phyloP scores from a whole-genome alignment of 2,888 invertebrate genomes.

The Hedychridium roseum region DNA sequence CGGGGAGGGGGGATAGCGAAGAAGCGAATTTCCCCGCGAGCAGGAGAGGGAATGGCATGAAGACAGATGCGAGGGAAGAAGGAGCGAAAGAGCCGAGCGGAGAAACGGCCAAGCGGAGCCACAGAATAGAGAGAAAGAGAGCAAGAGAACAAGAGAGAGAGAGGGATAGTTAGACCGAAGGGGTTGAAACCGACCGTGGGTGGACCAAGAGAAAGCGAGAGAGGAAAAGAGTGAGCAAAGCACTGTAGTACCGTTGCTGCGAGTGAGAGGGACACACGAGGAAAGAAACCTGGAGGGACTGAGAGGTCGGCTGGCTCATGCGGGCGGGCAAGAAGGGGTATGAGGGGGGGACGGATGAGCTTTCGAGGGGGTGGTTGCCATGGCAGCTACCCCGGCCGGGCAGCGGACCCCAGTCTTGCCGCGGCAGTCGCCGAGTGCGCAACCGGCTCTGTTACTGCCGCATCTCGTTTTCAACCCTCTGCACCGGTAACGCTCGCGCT shows the following conservation, averaged over 20 bases:
- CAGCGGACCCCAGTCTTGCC: constrained; percentile 60
- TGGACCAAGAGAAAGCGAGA: constrained; percentile 10
- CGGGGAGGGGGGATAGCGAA: constrained; percentile 38
- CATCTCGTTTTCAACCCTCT: too few species aligned
- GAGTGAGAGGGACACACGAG: constrained; percentile 15
- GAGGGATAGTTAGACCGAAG: constrained; percentile 11
- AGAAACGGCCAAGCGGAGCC: constrained; percentile 54
- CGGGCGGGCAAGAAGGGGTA: too few species aligned
- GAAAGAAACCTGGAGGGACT: too few species aligned
- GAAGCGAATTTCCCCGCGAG: constrained; percentile 55
- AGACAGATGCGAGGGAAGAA: constrained; percentile 23
- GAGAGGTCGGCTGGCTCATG: too few species aligned
- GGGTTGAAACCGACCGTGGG: too few species aligned
- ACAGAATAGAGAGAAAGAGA: constrained; percentile 41
- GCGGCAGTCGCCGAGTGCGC: constrained; percentile 56
- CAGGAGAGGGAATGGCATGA: constrained; percentile 10
- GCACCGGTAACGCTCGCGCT: too few species aligned
- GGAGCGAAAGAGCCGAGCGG: too few species aligned
- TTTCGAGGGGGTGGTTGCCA: constrained; percentile 58
- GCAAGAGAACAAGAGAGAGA: constrained; percentile 13
- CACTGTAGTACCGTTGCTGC: neutral
- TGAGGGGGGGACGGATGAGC: constrained; percentile 39
- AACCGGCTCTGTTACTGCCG: too few species aligned
- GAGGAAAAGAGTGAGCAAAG: neutral
- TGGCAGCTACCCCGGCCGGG: constrained; percentile 62